phyloP scores from a whole-genome alignment of 2,888 invertebrate genomes.

The Laothoe populi region DNA sequence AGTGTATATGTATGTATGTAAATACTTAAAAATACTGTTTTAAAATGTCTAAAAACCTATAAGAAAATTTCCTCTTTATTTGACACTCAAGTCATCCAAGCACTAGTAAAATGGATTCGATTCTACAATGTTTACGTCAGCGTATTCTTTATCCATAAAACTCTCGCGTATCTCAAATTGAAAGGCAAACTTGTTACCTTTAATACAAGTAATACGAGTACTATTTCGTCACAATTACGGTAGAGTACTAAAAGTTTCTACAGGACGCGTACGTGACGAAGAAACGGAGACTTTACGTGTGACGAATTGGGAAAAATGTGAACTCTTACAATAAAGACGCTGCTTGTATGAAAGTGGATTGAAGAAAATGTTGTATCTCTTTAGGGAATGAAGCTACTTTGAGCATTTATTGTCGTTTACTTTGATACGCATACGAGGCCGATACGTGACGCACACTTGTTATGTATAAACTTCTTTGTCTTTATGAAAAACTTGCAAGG shows the following conservation, averaged over 20 bases:
- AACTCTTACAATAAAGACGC: slow-evolving; percentile 43
- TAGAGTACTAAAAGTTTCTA: slow-evolving; percentile 70
- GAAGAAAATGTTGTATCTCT: slow-evolving; percentile 63
- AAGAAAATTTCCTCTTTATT: neutral
- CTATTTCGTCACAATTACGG: slow-evolving; percentile 67
- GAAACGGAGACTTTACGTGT: slow-evolving; percentile 72
- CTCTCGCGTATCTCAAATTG: slow-evolving; percentile 40
- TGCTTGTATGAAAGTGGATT: slow-evolving; percentile 57
- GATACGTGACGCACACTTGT: slow-evolving; percentile 49
- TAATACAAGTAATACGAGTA: slow-evolving; percentile 46
- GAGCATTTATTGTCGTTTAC: slow-evolving; percentile 55
- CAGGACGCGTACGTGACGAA: slow-evolving; percentile 64
- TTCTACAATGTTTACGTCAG: neutral
- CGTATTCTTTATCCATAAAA: slow-evolving; percentile 39
- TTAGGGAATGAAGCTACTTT: slow-evolving; percentile 62
- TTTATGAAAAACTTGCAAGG: slow-evolving; percentile 21
- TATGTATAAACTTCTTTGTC: slow-evolving; percentile 24
- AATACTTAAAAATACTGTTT: no score
- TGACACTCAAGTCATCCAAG: neutral
- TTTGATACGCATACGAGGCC: slow-evolving; percentile 48
- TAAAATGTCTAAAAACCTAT: no score
- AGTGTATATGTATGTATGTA: no score
- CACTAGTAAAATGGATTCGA: neutral
- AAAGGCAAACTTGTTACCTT: slow-evolving; percentile 38
- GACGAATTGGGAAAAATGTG: slow-evolving; percentile 67